phyloP scores from a whole-genome alignment of 2,888 invertebrate species.

The Parapristionchus giblindavisi region DNA sequence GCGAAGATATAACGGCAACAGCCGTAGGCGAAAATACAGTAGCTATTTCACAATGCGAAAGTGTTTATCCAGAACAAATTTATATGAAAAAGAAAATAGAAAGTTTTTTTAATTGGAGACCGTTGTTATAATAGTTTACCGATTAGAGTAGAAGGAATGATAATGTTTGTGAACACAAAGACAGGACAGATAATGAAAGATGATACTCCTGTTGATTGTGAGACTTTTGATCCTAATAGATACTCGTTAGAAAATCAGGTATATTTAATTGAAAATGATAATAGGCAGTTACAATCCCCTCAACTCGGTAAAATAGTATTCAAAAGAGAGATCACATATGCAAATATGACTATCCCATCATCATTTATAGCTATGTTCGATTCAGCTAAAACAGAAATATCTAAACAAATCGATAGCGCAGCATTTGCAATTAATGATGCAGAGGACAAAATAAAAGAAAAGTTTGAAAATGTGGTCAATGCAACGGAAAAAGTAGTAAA shows the following conservation, averaged over 20 bases:
- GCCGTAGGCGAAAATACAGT: not conserved
- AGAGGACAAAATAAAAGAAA: not conserved
- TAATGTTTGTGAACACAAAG: not conserved
- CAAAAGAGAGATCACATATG: not conserved
- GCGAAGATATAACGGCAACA: not conserved
- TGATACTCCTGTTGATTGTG: not conserved
- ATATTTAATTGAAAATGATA: not conserved
- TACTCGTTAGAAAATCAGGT: not conserved
- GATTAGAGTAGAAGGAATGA: not conserved
- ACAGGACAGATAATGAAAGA: constrained; percentile 1
- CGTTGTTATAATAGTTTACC: not conserved
- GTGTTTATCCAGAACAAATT: not conserved
- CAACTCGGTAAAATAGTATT: not conserved
- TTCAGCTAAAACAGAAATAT: not conserved
- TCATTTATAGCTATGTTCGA: not conserved
- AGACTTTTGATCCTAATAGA: not conserved
- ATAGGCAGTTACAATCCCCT: not conserved
- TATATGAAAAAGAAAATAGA: not conserved
- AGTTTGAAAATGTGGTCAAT: too few species aligned
- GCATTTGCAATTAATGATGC: too few species aligned
- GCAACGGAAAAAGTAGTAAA: too few species aligned
- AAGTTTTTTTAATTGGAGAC: too few species aligned
- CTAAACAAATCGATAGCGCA: not conserved
- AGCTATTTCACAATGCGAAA: not conserved
- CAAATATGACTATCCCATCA: not conserved